Evolutionary conservation across 2,113 vertebrate species (phyloP).

Genomic region (Tenrec ecaudatus): DNA sequence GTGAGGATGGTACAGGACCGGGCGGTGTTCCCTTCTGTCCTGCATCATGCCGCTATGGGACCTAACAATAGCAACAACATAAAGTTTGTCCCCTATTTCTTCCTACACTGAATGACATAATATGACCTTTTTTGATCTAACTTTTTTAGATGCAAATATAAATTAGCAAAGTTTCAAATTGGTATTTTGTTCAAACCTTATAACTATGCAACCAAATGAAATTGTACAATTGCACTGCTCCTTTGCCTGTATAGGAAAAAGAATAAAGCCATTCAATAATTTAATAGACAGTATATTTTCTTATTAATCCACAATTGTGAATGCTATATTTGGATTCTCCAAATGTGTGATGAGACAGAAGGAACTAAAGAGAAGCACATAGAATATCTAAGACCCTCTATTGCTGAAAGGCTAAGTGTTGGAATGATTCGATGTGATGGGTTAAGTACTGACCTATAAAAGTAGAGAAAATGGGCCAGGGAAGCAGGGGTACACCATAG

Average conservation of each 20-base stretch:
- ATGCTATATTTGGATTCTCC: slow-evolving; percentile 38
- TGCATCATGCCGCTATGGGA: no score
- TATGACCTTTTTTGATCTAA: slow-evolving; percentile 25
- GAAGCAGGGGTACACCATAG: slow-evolving; percentile 10
- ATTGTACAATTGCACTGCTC: slow-evolving; percentile 5
- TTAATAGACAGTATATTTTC: slow-evolving; percentile 22
- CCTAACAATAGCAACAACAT: not conserved
- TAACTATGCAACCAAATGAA: slow-evolving; percentile 46
- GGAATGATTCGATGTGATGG: slow-evolving; percentile 70
- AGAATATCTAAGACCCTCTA: not conserved
- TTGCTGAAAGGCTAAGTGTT: slow-evolving; percentile 63
- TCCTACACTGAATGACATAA: not conserved
- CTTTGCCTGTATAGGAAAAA: slow-evolving; percentile 10
- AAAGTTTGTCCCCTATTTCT: slow-evolving; percentile 23
- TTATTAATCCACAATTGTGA: slow-evolving; percentile 31
- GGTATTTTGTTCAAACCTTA: slow-evolving; percentile 46
- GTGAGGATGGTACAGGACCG: no score
- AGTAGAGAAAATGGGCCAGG: slow-evolving; percentile 62
- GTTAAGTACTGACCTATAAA: slow-evolving; percentile 66
- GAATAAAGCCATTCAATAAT: slow-evolving; percentile 13
- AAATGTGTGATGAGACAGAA: slow-evolving; percentile 54
- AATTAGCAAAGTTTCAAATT: slow-evolving; percentile 53
- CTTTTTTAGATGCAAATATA: slow-evolving; percentile 57
- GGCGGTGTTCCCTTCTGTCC: no score
- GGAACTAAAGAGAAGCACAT: not conserved